Evolutionary conservation across 2,888 invertebrate species (phyloP).

Genomic region (Meiosimyza decipiens): DNA sequence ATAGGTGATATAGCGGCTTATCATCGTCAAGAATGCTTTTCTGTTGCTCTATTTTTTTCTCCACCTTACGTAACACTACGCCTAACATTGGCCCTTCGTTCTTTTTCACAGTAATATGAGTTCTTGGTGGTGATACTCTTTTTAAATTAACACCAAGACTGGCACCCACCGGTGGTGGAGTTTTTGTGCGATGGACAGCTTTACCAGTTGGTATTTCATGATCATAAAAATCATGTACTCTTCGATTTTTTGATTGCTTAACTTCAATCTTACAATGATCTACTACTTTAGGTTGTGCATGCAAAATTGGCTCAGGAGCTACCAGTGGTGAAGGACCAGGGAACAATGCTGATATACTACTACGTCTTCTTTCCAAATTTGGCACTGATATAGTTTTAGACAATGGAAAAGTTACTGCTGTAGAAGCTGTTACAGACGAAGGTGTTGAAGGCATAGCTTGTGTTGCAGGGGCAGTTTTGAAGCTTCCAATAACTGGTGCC

Average conservation of each 20-base stretch:
- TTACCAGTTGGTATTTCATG: slow-evolving; percentile 57
- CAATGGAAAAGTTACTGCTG: slow-evolving; percentile 56
- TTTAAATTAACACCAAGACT: slow-evolving; percentile 63
- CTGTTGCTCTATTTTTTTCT: slow-evolving; percentile 61
- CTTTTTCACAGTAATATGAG: slow-evolving; percentile 60
- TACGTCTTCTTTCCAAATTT: slow-evolving; percentile 54
- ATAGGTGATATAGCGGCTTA: slow-evolving; percentile 63
- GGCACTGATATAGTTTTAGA: slow-evolving; percentile 60
- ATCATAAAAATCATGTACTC: slow-evolving; percentile 46
- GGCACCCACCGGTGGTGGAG: slow-evolving; percentile 64
- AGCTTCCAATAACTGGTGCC: neutral
- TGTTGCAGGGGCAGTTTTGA: neutral
- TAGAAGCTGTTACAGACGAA: slow-evolving; percentile 35
- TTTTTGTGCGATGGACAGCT: slow-evolving; percentile 58
- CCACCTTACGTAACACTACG: slow-evolving; percentile 64
- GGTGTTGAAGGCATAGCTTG: slow-evolving; percentile 12
- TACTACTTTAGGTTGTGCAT: slow-evolving; percentile 53
- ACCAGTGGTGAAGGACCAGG: slow-evolving; percentile 59
- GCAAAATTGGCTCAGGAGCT: slow-evolving; percentile 53
- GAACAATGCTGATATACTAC: slow-evolving; percentile 55
- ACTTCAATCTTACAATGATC: slow-evolving; percentile 39
- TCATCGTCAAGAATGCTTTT: slow-evolving; percentile 66
- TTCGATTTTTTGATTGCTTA: neutral
- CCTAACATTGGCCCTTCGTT: slow-evolving; percentile 63
- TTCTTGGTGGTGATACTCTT: slow-evolving; percentile 60